Conservation (phyloP, 1,140 invertebrate species). For the Monochamus saltuarius region DNA sequence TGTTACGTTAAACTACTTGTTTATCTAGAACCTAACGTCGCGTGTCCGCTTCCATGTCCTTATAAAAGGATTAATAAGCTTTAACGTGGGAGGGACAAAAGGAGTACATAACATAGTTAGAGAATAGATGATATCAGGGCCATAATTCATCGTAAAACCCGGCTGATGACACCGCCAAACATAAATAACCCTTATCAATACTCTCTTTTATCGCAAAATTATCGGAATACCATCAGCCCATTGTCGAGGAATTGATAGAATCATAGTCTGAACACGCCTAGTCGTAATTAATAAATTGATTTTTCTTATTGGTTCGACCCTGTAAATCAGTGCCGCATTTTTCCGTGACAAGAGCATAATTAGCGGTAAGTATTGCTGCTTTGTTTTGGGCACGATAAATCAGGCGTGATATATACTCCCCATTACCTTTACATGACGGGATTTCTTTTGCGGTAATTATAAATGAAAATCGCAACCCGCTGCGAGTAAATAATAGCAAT, state of each 20-base stretch:
- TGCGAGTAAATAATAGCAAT: no score
- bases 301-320: slow-evolving; percentile 13
- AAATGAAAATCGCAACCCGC: no score
- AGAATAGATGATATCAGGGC: neutral
- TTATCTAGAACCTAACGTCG: no score
- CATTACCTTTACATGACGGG: no score
- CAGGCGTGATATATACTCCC: no score
- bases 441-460: no score
- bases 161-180: slow-evolving; percentile 30
- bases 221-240: slow-evolving; percentile 15
- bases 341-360: slow-evolving; percentile 9
- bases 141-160: slow-evolving; percentile 29
- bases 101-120: no score
- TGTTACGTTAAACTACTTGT: no score
- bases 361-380: slow-evolving; percentile 8
- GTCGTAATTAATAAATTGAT: slow-evolving; percentile 19
- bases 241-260: slow-evolving; percentile 33
- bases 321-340: slow-evolving; percentile 11
- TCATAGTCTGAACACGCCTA: slow-evolving; percentile 23
- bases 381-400: no score
- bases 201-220: slow-evolving; percentile 29
- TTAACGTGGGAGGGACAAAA: no score
- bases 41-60: no score
- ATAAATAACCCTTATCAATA: slow-evolving; percentile 34
- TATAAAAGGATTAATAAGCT: no score